Base-by-base conservation (phyloP, 2,113 vertebrate species). In the Amphiprion percula region DNA sequence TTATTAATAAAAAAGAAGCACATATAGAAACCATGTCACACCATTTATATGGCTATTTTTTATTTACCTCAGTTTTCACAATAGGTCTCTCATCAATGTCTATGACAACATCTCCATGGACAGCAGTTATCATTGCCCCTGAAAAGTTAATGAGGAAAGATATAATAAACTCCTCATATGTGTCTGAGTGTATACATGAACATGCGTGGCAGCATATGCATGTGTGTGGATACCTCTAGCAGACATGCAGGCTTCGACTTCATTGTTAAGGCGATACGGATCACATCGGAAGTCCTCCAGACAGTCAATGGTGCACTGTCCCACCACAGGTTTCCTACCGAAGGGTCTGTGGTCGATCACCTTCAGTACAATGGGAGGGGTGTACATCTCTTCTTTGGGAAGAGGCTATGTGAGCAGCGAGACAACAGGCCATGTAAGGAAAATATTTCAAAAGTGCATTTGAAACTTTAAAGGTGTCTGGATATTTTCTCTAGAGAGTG, bases 351-450 rank as follows among this genome's bases (percentile, higher is more conserved):
- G 97, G 90, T 99, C 98, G 4, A 99, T 93, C 5, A 99, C 95
- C 91, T 99, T 99, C 86, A 99, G 94, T 82, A 98, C 95, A n/a
- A 99, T 95, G 1, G 98, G 97, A n/a, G 98, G 98, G 28, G 95
- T 95, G 88, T 99, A 99, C 73, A 98, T 82, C 79, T 99, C 98
- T 62, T 99, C 98, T 89, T 99, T 99, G 52, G 98, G 98, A 66
- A 99, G 88, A 80, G 96, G 95, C 98, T 99, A 54, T 6, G 19
- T 19, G 15, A 59, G 14, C 49, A 70, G 33, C 58, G 28, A 44
- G 47, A 83, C 23, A 62, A 49, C 14, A 46, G 6, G 0, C 1
- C 9, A 30, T 39, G 10, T 39, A 33, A 47, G 3, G 16, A 68
- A 37, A 39, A 19, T 24, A 21, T 54, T 12, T 46, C 37, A 54